Conservation (phyloP, 2,888 invertebrate genomes). For the Adineta ricciae region DNA sequence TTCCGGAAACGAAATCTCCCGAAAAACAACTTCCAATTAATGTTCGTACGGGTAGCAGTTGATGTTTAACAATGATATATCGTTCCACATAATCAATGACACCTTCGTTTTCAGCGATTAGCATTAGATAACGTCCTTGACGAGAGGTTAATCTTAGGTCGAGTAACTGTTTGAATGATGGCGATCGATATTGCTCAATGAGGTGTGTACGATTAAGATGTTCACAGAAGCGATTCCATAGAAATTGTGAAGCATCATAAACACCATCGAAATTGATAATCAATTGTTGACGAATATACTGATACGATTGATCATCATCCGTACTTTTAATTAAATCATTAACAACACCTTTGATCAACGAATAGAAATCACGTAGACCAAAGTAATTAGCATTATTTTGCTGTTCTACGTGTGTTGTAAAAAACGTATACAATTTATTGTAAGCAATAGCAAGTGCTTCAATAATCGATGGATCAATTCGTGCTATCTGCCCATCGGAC, state of each 20-base stretch:
- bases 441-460: neutral
- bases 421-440: neutral
- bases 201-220: neutral
- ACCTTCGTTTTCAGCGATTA: neutral
- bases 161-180: neutral
- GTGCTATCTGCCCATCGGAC: neutral
- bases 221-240: neutral
- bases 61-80: constrained; percentile 2
- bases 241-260: neutral
- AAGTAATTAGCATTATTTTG: constrained; percentile 7
- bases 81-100: constrained; percentile 12
- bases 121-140: neutral
- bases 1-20: neutral
- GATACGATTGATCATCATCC: neutral
- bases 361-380: constrained; percentile 31
- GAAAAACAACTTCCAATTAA: constrained; percentile 6
- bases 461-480: neutral
- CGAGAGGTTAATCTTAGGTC: neutral
- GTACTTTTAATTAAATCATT: neutral
- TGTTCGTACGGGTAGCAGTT: neutral
- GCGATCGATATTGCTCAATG: neutral
- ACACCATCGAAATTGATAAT: neutral
- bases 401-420: neutral
- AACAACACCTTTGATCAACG: constrained; percentile 27
- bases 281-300: neutral